phyloP scores from a whole-genome alignment of 2,888 invertebrate species.

The Himalopsyche kuldschensis region DNA sequence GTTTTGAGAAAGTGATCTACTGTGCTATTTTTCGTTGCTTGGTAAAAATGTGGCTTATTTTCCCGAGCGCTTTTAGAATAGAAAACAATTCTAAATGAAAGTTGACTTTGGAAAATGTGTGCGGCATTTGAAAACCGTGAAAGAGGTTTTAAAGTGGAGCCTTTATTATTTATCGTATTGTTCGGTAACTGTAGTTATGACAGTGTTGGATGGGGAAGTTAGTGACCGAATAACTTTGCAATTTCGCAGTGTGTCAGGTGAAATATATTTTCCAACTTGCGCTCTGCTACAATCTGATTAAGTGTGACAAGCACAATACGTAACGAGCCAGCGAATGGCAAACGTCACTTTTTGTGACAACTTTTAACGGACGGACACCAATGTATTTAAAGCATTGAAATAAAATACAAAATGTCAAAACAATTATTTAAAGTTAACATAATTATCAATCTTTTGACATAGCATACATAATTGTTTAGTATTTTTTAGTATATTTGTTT shows the following conservation, averaged over 20 bases:
- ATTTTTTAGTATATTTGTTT: no score
- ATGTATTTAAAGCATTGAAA: no score
- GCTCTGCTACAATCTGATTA: neutral
- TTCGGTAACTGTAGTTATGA: constrained; percentile 11
- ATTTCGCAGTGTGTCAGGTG: constrained; percentile 32
- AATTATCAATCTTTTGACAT: no score
- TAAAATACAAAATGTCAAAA: no score
- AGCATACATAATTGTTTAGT: no score
- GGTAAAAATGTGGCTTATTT: neutral
- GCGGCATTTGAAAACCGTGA: neutral
- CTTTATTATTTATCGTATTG: constrained; percentile 22
- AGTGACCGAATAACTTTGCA: constrained; percentile 32
- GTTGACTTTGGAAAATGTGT: neutral
- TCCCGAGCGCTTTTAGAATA: neutral
- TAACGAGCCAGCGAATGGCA: neutral
- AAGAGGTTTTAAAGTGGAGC: constrained; percentile 10
- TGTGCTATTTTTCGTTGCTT: no score
- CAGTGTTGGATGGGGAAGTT: constrained; percentile 8
- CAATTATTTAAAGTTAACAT: no score
- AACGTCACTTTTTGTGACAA: neutral
- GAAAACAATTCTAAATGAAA: neutral
- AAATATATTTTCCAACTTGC: constrained; percentile 13
- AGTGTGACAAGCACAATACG: neutral
- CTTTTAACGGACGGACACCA: neutral
- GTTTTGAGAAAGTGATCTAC: no score